A percentile compares a stretch with the other conserved stretches of the same genome.
phyloP scores from a whole-genome alignment of 37 sponge, comb jelly and placozoan species.

The Oscarella lobularis region DNA sequence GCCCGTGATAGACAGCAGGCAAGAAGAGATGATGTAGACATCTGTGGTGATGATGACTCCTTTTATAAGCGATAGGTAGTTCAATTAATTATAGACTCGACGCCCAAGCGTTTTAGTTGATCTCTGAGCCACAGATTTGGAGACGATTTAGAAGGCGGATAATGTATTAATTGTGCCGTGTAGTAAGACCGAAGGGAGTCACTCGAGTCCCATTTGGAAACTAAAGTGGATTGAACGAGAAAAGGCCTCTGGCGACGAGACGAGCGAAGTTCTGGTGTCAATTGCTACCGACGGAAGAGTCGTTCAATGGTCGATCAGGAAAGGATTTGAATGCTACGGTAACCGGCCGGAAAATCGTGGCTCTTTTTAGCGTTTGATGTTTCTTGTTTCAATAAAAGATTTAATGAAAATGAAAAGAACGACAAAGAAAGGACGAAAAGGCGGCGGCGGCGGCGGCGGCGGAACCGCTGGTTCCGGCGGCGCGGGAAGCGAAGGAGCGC shows the following conservation, averaged over 20 bases:
- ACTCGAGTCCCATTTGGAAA: constrained; percentile 93
- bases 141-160: too few relatives aligned
- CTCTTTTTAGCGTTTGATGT: background rate
- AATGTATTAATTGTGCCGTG: too few relatives aligned
- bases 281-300: constrained; percentile 74
- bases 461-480: background rate
- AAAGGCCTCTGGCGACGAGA: constrained; percentile 60
- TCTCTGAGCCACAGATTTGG: too few relatives aligned
- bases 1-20: constrained; percentile 77
- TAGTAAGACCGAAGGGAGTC: constrained; percentile 32
- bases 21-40: too few relatives aligned
- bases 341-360: background rate
- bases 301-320: constrained; percentile 88
- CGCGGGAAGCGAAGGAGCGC: background rate
- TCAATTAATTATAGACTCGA: too few relatives aligned
- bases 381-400: constrained; percentile 8
- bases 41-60: too few relatives aligned
- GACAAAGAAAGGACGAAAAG: constrained; percentile 15
- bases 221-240: constrained; percentile 87
- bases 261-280: constrained; percentile 76
- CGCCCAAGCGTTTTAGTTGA: too few relatives aligned
- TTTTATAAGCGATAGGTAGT: too few relatives aligned
- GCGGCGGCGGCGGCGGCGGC: constrained; percentile 3
- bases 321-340: constrained; percentile 79
- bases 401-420: constrained; percentile 35